Evolutionary conservation across 2,797 vertebrate genomes (phyloP).

Genomic region (Rhodeus uyekii): DNA sequence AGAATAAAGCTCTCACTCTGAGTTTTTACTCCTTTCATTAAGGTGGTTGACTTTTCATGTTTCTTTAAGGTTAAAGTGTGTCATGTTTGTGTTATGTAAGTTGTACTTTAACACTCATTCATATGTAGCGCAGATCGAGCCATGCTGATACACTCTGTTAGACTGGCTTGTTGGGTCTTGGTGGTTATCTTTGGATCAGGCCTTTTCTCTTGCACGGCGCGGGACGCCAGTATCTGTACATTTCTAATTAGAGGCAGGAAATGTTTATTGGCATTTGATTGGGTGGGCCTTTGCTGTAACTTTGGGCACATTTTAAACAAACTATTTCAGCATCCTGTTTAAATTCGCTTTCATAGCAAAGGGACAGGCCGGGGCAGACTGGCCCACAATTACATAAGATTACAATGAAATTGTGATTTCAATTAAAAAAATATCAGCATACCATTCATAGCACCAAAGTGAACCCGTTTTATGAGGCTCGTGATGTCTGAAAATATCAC

Average conservation of each 20-base stretch:
- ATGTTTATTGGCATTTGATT: slow-evolving; percentile 87
- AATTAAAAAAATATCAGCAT: background rate
- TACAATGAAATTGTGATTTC: background rate
- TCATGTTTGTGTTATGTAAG: slow-evolving; percentile 17
- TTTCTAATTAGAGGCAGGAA: slow-evolving; percentile 88
- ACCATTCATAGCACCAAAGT: background rate
- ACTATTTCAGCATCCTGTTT: slow-evolving; percentile 88
- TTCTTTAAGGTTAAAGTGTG: background rate
- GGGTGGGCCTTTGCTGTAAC: slow-evolving; percentile 82
- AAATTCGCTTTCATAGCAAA: slow-evolving; percentile 78
- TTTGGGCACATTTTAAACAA: slow-evolving; percentile 88
- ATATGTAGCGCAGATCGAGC: slow-evolving; percentile 46
- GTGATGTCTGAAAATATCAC: background rate
- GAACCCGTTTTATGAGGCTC: background rate
- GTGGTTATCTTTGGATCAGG: slow-evolving; percentile 62
- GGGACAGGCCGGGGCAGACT: slow-evolving; percentile 66
- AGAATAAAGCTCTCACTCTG: background rate
- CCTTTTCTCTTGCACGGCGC: slow-evolving; percentile 59
- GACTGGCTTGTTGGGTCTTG: slow-evolving; percentile 61
- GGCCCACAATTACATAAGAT: slow-evolving; percentile 68
- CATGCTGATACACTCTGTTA: slow-evolving; percentile 47
- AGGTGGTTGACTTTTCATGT: background rate
- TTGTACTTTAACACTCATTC: slow-evolving; percentile 29
- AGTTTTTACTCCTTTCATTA: background rate
- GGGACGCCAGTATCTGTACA: slow-evolving; percentile 75